Conservation (phyloP, 2,113 vertebrate species). For the Boulengeromyrus knoepffleri region DNA sequence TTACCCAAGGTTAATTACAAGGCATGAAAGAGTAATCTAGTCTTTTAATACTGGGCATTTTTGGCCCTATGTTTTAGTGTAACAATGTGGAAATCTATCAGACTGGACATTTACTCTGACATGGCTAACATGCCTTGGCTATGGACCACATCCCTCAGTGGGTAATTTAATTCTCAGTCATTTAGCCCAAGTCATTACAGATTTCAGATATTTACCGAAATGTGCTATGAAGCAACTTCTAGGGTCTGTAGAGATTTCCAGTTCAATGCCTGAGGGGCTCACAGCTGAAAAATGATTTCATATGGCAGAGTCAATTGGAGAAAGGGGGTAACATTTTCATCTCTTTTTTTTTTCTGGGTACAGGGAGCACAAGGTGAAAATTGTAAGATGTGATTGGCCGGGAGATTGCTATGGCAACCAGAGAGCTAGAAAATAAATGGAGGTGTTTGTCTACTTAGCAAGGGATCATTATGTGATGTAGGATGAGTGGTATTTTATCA, state of each 20-base stretch:
- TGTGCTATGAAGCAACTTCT: neutral
- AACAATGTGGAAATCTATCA: neutral
- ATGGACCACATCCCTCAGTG: neutral
- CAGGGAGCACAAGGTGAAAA: slow-evolving; percentile 12
- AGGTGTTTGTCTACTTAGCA: slow-evolving; percentile 15
- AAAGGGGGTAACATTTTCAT: slow-evolving; percentile 15
- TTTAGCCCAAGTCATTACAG: neutral
- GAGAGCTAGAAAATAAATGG: slow-evolving; percentile 16
- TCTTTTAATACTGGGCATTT: neutral
- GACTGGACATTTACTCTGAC: neutral
- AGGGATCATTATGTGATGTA: slow-evolving; percentile 8
- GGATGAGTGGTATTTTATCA: neutral
- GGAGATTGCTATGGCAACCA: slow-evolving; percentile 17
- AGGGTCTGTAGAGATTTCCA: slow-evolving; percentile 1
- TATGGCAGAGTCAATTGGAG: slow-evolving; percentile 17
- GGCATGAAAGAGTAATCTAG: neutral
- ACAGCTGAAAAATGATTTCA: neutral
- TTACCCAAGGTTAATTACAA: neutral
- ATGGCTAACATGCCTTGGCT: neutral
- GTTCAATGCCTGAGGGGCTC: neutral
- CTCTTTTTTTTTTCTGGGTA: slow-evolving; percentile 1
- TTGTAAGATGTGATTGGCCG: slow-evolving; percentile 7
- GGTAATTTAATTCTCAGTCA: slow-evolving; percentile 11
- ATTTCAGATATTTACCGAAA: slow-evolving; percentile 14
- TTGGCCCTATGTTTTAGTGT: neutral